phyloP scores from a whole-genome alignment of 2,888 invertebrate genomes.

The Noctuana brunneofusca region DNA sequence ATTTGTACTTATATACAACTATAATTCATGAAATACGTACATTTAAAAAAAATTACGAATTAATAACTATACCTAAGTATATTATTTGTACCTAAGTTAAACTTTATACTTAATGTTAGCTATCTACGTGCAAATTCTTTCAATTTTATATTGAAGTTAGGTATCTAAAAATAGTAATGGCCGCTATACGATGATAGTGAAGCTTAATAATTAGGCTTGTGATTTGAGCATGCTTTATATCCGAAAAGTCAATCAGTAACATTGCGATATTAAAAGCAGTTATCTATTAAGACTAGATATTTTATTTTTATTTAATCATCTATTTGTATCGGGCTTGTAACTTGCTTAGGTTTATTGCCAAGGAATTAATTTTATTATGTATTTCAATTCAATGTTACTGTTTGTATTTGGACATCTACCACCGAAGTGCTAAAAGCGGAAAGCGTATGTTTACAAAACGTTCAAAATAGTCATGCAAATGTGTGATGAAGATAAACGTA shows the following conservation, averaged over 20 bases:
- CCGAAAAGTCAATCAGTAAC: conserved; percentile 17
- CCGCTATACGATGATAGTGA: neutral
- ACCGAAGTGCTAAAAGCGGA: conserved; percentile 39
- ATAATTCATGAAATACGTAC: too few relatives aligned
- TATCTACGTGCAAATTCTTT: neutral
- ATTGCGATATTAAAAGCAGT: neutral
- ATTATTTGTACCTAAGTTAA: too few relatives aligned
- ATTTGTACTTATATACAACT: too few relatives aligned
- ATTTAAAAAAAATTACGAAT: too few relatives aligned
- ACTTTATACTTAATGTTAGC: neutral
- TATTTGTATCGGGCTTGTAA: too few relatives aligned
- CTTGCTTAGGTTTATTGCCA: neutral
- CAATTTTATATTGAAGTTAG: neutral
- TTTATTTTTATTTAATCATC: too few relatives aligned
- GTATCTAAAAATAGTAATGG: neutral
- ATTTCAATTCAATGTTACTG: conserved; percentile 18
- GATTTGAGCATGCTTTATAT: neutral
- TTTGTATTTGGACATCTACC: neutral
- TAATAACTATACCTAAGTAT: too few relatives aligned
- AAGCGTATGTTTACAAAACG: conserved; percentile 31
- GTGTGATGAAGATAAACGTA: conserved; percentile 73
- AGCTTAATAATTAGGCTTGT: neutral
- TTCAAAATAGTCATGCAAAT: conserved; percentile 55
- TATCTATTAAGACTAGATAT: too few relatives aligned
- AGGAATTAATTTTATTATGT: neutral